Evolutionary conservation across 2,888 invertebrate genomes (phyloP).

Genomic region (Drosophila anomalata): DNA sequence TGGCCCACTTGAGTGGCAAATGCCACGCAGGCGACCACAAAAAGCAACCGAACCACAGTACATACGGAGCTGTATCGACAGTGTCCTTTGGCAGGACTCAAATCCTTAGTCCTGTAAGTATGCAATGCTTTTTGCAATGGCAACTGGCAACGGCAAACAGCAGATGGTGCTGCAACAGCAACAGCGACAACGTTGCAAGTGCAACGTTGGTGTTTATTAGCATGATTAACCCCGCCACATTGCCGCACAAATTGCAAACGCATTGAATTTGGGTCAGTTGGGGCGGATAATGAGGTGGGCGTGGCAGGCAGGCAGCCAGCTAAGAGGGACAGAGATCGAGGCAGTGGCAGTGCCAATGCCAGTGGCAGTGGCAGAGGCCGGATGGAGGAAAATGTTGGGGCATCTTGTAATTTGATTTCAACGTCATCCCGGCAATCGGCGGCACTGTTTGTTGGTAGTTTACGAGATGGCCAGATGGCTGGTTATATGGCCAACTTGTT

Average conservation of each 20-base stretch:
- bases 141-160: constrained; percentile 7
- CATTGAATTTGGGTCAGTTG: constrained; percentile 66
- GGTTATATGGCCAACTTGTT: constrained; percentile 9
- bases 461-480: constrained; percentile 17
- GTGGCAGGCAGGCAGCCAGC: constrained; percentile 1
- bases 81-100: constrained; percentile 15
- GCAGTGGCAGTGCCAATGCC: not conserved
- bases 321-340: not conserved
- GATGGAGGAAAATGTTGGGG: constrained; percentile 45
- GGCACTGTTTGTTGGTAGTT: constrained; percentile 54
- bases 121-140: constrained; percentile 61
- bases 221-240: constrained; percentile 67
- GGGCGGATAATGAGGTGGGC: constrained; percentile 23
- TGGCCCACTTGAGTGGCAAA: constrained; percentile 47
- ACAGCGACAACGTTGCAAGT: constrained; percentile 51
- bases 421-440: constrained; percentile 49
- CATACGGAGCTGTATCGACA: constrained; percentile 28
- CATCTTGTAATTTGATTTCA: constrained; percentile 78
- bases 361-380: not conserved
- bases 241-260: constrained; percentile 63
- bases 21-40: constrained; percentile 41
- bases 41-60: constrained; percentile 36
- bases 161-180: constrained; percentile 17
- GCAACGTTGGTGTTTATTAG: constrained; percentile 73
- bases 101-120: constrained; percentile 55